Evolutionary conservation across 2,113 vertebrate species (phyloP), one percentile per base, ranked within the genome.

Genomic region (Notiomystis cincta): DNA sequence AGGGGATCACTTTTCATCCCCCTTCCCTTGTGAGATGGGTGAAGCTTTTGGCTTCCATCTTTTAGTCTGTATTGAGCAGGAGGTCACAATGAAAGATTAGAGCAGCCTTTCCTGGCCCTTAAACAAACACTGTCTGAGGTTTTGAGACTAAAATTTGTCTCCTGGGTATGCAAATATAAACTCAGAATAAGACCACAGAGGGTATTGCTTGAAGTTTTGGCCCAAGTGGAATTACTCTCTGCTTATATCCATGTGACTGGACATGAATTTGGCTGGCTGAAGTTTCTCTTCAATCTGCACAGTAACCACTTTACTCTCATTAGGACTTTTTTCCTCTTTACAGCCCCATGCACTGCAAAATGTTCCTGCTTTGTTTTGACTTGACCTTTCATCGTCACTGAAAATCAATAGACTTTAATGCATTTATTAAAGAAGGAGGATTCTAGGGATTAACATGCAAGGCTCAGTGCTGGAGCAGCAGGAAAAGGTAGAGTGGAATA

Each of bases 341-440:
- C 54, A 81, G 30, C 31, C 48, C 20, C 0, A 0, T 79, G 64
- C 67, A 35, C 95, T 87, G 53, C 67, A 86, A 92, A 94, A 81
- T 75, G 57, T 84, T 87, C 61, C 71, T 64, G n/a, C 90, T 93
- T 93, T 92, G 78, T 92, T 96, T 95, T 92, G 65, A 61, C 71
- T 91, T 95, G 86, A 93, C 92, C 93, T 96, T 97, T 97, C 84
- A 45, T 91, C 86, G 71, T 90, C 51, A 28, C 79, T 91, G 86
- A 72, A 95, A 96, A 96, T 97, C 92, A 86, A 95, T 95, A 86
- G 38, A 50, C 61, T 95, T 92, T 81, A 93, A 96, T 93, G 86
- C 95, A 92, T 96, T 91, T 94, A 95, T 96, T 96, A 95, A 95
- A 94, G 93, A 92, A 85, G 50, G 67, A 95, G 62, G 33, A 83